A percentile compares a stretch with the other conserved stretches of the same genome.
phyloP scores from a whole-genome alignment of 1,140 invertebrate species.

The Drosophila setifemur region DNA sequence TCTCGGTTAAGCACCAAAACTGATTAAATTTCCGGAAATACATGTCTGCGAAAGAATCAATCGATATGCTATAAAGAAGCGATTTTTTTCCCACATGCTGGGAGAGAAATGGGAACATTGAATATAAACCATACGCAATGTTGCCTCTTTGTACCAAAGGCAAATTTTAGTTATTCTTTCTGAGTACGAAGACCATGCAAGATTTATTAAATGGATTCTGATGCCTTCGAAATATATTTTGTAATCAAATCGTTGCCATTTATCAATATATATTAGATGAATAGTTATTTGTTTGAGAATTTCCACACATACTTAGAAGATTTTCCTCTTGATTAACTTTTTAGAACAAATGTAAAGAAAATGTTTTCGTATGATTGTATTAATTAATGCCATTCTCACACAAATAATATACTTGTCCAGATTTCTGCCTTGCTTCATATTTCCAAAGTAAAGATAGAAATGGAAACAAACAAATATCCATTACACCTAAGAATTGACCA shows the following conservation, averaged over 20 bases:
- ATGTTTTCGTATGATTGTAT: no score
- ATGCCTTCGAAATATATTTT: no score
- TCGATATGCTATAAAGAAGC: slow-evolving; percentile 60
- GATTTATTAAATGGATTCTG: no score
- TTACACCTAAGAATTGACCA: slow-evolving; percentile 38
- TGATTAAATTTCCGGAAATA: slow-evolving; percentile 68
- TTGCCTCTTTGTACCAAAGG: background rate
- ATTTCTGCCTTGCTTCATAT: background rate
- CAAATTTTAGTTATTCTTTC: background rate
- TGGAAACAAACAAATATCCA: slow-evolving; percentile 28
- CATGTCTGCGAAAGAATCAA: slow-evolving; percentile 38
- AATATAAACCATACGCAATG: slow-evolving; percentile 42
- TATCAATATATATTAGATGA: no score
- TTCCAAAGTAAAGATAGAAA: background rate
- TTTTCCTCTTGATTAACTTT: no score
- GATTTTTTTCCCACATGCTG: slow-evolving; percentile 19
- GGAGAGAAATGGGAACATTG: slow-evolving; percentile 1
- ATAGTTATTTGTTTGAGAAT: no score
- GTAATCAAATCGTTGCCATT: no score
- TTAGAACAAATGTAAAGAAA: no score
- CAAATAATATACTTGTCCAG: no score
- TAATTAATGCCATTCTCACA: no score
- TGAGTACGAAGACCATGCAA: no score
- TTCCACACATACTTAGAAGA: no score
- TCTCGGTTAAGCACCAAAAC: slow-evolving; percentile 51